Evolutionary conservation across 1,140 invertebrate genomes (phyloP).

Genomic region (Chironomus tepperi): DNA sequence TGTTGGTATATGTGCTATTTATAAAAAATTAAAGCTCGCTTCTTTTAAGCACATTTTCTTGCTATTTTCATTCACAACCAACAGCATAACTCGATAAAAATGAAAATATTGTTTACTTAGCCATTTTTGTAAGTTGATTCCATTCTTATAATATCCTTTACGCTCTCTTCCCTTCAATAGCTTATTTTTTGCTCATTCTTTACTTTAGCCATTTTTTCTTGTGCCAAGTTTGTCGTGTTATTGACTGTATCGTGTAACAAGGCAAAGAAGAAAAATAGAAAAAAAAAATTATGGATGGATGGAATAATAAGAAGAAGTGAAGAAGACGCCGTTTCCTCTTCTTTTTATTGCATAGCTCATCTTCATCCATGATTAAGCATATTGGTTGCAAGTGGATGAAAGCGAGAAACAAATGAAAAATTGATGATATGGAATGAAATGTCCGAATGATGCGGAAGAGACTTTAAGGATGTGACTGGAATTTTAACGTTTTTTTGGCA

Average conservation of each 20-base stretch:
- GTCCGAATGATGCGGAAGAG: too few species aligned
- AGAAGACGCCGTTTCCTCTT: background rate
- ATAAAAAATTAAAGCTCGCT: too few species aligned
- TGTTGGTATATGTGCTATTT: too few species aligned
- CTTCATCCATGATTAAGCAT: conserved; percentile 12
- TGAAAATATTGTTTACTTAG: background rate
- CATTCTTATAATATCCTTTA: background rate
- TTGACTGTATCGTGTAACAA: background rate
- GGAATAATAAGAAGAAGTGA: background rate
- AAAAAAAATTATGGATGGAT: background rate
- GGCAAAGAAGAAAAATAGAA: background rate
- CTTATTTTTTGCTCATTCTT: background rate
- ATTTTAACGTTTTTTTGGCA: too few species aligned
- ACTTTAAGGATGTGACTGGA: too few species aligned
- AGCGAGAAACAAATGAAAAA: background rate
- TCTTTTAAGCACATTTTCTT: too few species aligned
- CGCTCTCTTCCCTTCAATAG: background rate
- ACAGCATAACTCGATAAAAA: background rate
- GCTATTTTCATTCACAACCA: background rate
- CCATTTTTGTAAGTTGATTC: conserved; percentile 8
- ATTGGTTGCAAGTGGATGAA: too few species aligned
- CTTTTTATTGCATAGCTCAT: background rate
- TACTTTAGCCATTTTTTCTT: too few species aligned
- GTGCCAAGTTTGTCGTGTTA: background rate
- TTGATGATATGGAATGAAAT: too few species aligned